A percentile compares a stretch with the other conserved stretches of the same genome.
These are phyloP conservation scores for Papilio xuthus DNA, from an alignment of 1,140 invertebrate genomes.

Conservation along the genomic window DNA sequence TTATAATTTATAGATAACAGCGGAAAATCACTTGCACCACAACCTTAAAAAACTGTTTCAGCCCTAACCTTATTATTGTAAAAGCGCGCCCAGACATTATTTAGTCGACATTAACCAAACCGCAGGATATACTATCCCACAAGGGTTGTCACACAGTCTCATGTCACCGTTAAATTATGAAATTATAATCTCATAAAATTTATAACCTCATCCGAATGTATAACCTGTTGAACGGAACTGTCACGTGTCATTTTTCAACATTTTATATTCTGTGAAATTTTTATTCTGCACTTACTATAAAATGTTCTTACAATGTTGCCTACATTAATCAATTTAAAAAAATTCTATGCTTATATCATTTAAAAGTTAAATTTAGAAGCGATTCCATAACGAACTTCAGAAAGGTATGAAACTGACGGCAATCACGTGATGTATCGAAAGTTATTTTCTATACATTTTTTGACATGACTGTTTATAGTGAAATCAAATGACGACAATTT, in stretches of 20 bases:
- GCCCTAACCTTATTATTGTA: conserved; percentile 6
- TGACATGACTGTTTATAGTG: neutral
- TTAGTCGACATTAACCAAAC: conserved; percentile 3
- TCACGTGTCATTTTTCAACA: too few species aligned
- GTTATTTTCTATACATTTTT: too few species aligned
- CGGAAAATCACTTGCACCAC: conserved; percentile 1
- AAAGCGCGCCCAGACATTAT: conserved; percentile 32
- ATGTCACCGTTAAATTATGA: neutral
- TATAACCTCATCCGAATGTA: neutral
- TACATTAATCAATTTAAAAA: too few species aligned
- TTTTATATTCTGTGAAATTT: too few species aligned
- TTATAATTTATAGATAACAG: neutral
- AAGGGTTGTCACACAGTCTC: conserved; percentile 6
- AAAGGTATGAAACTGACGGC: too few species aligned
- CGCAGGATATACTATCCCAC: conserved; percentile 34
- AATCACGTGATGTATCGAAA: too few species aligned
- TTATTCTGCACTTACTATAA: too few species aligned
- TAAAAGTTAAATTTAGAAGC: too few species aligned
- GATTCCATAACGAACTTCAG: too few species aligned
- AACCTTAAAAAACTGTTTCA: neutral
- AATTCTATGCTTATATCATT: too few species aligned
- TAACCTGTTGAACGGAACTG: too few species aligned
- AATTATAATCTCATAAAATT: neutral
- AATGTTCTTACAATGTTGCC: too few species aligned
- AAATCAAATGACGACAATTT: neutral